Evolutionary conservation across 2,797 vertebrate genomes (phyloP).

Genomic region (Glossophaga mutica): DNA sequence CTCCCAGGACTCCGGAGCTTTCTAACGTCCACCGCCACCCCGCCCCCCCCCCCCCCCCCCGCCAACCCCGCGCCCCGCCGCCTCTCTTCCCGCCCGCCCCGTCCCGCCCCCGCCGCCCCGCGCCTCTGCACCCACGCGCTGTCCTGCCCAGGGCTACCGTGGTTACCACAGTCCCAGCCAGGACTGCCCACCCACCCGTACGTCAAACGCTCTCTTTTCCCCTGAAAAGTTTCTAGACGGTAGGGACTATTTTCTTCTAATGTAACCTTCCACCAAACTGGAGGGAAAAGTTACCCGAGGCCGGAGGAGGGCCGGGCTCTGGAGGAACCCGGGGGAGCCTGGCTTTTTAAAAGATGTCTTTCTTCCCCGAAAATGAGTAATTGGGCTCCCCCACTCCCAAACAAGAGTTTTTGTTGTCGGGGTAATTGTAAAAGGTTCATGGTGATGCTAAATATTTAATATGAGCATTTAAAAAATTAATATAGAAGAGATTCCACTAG

Average conservation of each 20-base stretch:
- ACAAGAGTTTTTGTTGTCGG: not conserved
- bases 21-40: not conserved
- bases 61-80: too few relatives aligned
- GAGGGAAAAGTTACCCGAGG: slow-evolving; percentile 66
- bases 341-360: too few relatives aligned
- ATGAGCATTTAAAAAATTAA: not conserved
- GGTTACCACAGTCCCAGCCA: fast-evolving
- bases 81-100: not conserved
- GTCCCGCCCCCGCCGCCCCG: not conserved
- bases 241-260: slow-evolving; percentile 64
- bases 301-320: not conserved
- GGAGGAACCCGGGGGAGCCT: not conserved
- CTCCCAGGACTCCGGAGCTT: not conserved
- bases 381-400: not conserved
- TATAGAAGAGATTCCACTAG: not conserved
- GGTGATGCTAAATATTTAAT: not conserved
- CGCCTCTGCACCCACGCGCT: fast-evolving
- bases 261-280: slow-evolving; percentile 75
- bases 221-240: slow-evolving; percentile 62
- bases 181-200: not conserved
- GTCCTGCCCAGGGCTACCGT: not conserved
- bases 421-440: not conserved
- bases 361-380: not conserved
- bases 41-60: too few relatives aligned
- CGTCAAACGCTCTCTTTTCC: not conserved